Percentiles rank a stretch among this genome's conserved stretches.
These are phyloP conservation scores for Bombus pyrosoma DNA, from an alignment of 1,140 invertebrate genomes.

Conservation along the genomic window DNA sequence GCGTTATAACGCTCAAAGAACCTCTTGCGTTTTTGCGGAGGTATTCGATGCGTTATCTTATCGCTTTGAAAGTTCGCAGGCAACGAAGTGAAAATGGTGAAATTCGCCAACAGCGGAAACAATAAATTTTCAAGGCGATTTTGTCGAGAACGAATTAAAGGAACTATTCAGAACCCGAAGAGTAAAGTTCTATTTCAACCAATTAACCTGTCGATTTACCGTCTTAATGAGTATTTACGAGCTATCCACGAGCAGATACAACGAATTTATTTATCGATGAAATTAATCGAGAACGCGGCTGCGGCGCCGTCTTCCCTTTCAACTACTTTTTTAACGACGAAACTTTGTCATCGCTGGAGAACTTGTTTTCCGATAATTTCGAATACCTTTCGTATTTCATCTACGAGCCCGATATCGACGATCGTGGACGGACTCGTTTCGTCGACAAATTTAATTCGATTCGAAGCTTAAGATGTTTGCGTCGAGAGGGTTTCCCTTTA, in stretches of 20 bases:
- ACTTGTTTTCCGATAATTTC: slow-evolving; percentile 10
- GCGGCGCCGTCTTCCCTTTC: not conserved
- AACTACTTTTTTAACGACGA: too few species aligned
- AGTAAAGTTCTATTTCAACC: not conserved
- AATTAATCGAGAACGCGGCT: not conserved
- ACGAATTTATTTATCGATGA: slow-evolving; percentile 23
- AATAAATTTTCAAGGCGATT: not conserved
- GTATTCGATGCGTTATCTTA: not conserved
- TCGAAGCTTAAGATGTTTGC: not conserved
- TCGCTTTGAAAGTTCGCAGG: not conserved
- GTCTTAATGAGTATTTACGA: slow-evolving; percentile 2
- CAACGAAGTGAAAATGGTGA: not conserved
- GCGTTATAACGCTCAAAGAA: not conserved
- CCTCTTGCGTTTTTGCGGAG: not conserved
- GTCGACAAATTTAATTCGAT: not conserved
- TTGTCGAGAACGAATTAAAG: too few species aligned
- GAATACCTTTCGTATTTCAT: not conserved
- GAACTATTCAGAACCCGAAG: not conserved
- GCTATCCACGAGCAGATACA: too few species aligned
- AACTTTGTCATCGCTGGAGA: not conserved
- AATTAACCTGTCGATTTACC: not conserved
- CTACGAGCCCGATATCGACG: not conserved
- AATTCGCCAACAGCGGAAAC: not conserved
- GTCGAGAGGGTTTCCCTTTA: not conserved
- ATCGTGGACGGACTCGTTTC: not conserved